A percentile compares a stretch with the other conserved stretches of the same genome.
phyloP scores from a whole-genome alignment of 1,140 invertebrate genomes.

The Leguminivora glycinivorella region DNA sequence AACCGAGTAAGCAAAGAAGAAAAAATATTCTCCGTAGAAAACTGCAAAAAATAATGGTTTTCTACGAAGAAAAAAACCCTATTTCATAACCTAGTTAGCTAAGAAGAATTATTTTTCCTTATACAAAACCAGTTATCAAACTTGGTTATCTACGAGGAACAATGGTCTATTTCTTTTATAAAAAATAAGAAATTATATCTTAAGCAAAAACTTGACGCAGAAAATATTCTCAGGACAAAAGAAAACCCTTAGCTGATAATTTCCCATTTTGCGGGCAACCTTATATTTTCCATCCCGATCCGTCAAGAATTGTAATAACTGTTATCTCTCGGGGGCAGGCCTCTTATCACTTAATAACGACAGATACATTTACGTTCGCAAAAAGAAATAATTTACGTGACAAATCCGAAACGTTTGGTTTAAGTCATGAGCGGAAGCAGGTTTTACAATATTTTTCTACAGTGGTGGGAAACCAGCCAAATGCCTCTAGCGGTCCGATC shows the following conservation, averaged over 20 bases:
- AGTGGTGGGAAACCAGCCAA: not conserved
- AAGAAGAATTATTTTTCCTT: too few species aligned
- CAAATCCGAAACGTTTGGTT: slow-evolving; percentile 49
- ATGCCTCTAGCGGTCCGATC: not conserved
- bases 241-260: slow-evolving; percentile 11
- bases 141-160: too few species aligned
- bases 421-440: slow-evolving; percentile 37
- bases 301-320: slow-evolving; percentile 16
- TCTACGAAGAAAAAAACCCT: too few species aligned
- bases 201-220: not conserved
- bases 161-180: too few species aligned
- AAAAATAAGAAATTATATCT: not conserved
- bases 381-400: slow-evolving; percentile 75
- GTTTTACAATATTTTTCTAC: not conserved
- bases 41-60: too few species aligned
- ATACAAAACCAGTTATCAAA: too few species aligned
- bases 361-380: slow-evolving; percentile 69
- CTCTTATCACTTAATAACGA: slow-evolving; percentile 34
- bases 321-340: slow-evolving; percentile 9
- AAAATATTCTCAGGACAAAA: slow-evolving; percentile 10
- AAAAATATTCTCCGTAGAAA: too few species aligned
- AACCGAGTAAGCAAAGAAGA: too few species aligned
- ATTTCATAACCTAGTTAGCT: too few species aligned
- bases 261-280: slow-evolving; percentile 1
- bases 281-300: slow-evolving; percentile 9